These are phyloP conservation scores for Tangara arthus DNA, from an alignment of 2,797 vertebrate species.

Conservation along the genomic window DNA sequence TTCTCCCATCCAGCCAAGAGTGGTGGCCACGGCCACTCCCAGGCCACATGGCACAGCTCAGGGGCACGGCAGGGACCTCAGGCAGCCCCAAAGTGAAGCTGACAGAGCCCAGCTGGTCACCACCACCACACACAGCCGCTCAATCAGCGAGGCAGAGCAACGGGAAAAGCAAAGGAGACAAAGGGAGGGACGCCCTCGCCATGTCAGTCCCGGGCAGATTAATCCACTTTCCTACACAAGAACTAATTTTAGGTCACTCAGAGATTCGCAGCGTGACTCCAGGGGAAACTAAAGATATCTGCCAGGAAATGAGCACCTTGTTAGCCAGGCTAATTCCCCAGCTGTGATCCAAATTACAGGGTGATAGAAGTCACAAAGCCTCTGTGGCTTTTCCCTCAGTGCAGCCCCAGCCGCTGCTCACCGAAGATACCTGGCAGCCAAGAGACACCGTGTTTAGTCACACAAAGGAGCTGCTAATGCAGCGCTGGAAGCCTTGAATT, in stretches of 20 bases:
- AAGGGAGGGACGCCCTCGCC: background rate
- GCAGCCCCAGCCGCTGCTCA: background rate
- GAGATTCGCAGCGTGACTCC: background rate
- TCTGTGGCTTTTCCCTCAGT: background rate
- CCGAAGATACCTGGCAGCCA: background rate
- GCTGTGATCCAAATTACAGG: background rate
- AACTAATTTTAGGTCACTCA: background rate
- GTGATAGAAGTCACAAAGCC: background rate
- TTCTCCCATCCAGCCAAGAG: background rate
- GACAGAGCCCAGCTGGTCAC: background rate
- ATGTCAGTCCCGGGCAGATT: rapidly evolving
- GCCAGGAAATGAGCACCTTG: background rate
- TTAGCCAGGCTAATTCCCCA: background rate
- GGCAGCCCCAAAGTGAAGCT: background rate
- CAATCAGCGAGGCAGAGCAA: rapidly evolving
- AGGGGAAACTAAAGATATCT: background rate
- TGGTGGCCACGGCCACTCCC: rapidly evolving
- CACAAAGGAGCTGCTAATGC: background rate
- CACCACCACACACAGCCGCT: rapidly evolving
- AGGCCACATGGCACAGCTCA: background rate
- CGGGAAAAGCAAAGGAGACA: background rate
- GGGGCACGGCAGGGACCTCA: rapidly evolving
- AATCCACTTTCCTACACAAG: background rate
- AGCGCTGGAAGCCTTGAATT: background rate
- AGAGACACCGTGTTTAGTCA: background rate